phyloP scores from a whole-genome alignment of 2,797 vertebrate species.

The Tokudaia tokunoshimensis region DNA sequence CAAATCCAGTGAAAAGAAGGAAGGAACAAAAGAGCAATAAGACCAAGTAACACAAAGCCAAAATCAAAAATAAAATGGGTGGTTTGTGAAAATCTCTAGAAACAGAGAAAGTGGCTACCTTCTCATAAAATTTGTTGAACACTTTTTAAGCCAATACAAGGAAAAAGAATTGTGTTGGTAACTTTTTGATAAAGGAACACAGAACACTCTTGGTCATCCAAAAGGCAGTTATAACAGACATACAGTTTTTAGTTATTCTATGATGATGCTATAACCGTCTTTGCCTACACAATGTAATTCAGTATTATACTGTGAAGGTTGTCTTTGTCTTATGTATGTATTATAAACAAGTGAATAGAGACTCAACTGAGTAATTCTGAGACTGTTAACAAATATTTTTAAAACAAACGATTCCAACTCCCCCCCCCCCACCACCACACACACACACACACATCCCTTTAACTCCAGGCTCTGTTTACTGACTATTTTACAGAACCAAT shows the following conservation, averaged over 20 bases:
- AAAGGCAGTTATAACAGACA: neutral
- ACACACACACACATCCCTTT: neutral
- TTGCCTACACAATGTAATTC: neutral
- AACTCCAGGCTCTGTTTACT: neutral
- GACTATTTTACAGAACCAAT: neutral
- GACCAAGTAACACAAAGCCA: neutral
- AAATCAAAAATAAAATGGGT: neutral
- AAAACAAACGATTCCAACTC: neutral
- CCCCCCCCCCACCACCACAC: neutral
- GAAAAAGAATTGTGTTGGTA: neutral
- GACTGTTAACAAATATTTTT: constrained; percentile 34
- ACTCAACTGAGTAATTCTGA: constrained; percentile 35
- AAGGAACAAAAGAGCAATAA: neutral
- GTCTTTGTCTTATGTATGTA: neutral
- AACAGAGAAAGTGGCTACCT: neutral
- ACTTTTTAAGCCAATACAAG: neutral
- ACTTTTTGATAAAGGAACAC: neutral
- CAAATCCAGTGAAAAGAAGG: neutral
- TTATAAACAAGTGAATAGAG: neutral
- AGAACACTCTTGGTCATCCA: neutral
- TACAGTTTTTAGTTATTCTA: neutral
- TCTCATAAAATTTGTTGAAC: neutral
- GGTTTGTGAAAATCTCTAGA: neutral
- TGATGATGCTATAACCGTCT: neutral
- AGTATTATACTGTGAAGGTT: neutral